Base-by-base conservation (phyloP, 53 echinoderm and acorn worm genomes). In the Actinopyga echinites region DNA sequence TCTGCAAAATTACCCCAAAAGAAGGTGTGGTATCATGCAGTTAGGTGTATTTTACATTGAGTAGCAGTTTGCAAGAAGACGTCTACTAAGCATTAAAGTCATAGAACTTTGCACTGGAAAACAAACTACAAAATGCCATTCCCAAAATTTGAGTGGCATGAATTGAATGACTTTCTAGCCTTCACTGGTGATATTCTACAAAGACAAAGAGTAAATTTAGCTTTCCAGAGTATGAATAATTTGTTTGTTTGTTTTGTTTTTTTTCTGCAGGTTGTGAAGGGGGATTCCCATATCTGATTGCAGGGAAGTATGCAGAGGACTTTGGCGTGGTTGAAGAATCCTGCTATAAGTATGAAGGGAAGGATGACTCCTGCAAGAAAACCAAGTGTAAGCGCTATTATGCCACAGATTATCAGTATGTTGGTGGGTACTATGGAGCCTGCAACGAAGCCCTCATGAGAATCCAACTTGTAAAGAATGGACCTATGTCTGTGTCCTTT, bases 371-470 rank as follows among this genome's bases (percentile, higher is more conserved):
- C 15, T 93, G 93, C 81, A 83, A 87, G 83, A 85, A 87, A 56
- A 74, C 13, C 4, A 57, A 54, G 24, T 95, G 96, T 85, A 82
- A 89, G 56, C 91, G 96, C 20, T 89, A 86, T 86, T 95, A 95
- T 69, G 91, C 93, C 57, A 91, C 96, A 10, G 83, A 92, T 56
- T 96, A 96, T 82, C 83, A 66, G 13, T 95, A 95, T 63, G 90
- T 95, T 2, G 95, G 95, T 0, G 93, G 93, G 2, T 95, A 93
- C 89, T 95, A 95, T 36, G 93, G 95, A 2, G 95, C 88, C 30
- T 95, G 96, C 85, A 95, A 95, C 30, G 96, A 95, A 36, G 93
- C 91, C 33, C 84, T 95, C 42, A 95, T 95, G 93, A 86, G 86
- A 19, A 66, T 91, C 8, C 71, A 89, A 29, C 85, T 95, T 45